These are phyloP conservation scores for Polydrusus cervinus DNA, from an alignment of 2,888 invertebrate genomes.

Conservation along the genomic window DNA sequence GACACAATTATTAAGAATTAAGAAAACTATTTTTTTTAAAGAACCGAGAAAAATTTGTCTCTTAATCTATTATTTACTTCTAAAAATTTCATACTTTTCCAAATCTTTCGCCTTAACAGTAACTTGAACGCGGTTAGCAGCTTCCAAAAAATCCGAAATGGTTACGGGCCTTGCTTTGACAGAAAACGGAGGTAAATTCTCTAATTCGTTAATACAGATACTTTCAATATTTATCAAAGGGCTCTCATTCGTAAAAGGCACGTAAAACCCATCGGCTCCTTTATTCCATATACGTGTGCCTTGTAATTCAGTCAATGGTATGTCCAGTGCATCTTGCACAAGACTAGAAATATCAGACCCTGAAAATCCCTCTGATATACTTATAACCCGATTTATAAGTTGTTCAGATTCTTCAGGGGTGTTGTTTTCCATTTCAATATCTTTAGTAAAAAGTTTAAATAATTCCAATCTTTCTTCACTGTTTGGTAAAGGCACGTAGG, in stretches of 20 bases:
- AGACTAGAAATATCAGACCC: conserved; percentile 74
- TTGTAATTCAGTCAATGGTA: conserved; percentile 73
- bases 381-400: no score
- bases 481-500: conserved; percentile 74
- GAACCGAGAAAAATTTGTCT: not conserved
- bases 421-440: conserved; percentile 59
- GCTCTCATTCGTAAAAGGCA: conserved; percentile 25
- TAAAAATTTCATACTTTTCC: conserved; percentile 60
- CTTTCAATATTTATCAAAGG: conserved; percentile 31
- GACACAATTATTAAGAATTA: no score
- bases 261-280: conserved; percentile 41
- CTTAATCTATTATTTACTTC: conserved; percentile 1
- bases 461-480: conserved; percentile 63
- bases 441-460: conserved; percentile 62
- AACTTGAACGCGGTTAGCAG: conserved; percentile 60
- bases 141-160: conserved; percentile 64
- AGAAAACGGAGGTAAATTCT: conserved; percentile 62
- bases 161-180: conserved; percentile 63
- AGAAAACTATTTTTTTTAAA: no score
- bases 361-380: conserved; percentile 73
- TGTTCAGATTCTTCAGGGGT: conserved; percentile 50
- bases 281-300: conserved; percentile 67
- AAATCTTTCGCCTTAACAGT: conserved; percentile 64
- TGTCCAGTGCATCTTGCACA: conserved; percentile 63
- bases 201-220: conserved; percentile 57